Evolutionary conservation across 2,888 invertebrate species (phyloP).

Genomic region (Stenurella melanura): DNA sequence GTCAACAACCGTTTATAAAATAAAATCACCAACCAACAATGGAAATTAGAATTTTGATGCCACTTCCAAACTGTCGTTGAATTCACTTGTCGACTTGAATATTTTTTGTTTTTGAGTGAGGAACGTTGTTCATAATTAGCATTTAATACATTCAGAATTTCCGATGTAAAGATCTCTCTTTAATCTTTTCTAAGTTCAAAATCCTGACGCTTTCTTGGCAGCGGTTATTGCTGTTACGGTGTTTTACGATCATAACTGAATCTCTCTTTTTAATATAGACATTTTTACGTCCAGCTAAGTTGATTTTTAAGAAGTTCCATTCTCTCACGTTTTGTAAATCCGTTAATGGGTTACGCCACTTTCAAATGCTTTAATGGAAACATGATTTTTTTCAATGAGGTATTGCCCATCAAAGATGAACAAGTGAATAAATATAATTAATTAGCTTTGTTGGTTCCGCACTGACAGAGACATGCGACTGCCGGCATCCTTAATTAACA

Average conservation of each 20-base stretch:
- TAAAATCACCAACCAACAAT: too few relatives aligned
- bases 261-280: not conserved
- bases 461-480: conserved; percentile 50
- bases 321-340: conserved; percentile 29
- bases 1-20: too few relatives aligned
- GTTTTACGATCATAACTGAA: not conserved
- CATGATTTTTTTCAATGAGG: conserved; percentile 31
- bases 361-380: conserved; percentile 28
- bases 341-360: conserved; percentile 31
- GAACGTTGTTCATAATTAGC: too few relatives aligned
- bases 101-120: too few relatives aligned
- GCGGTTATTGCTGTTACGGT: not conserved
- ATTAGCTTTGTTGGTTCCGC: conserved; percentile 56
- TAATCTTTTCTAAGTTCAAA: not conserved
- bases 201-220: not conserved
- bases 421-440: conserved; percentile 56
- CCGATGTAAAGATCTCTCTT: too few relatives aligned
- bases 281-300: conserved; percentile 9
- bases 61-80: too few relatives aligned
- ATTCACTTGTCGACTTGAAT: too few relatives aligned
- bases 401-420: conserved; percentile 33
- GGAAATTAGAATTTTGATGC: too few relatives aligned
- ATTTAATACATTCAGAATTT: too few relatives aligned
- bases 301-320: conserved; percentile 18
- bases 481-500: conserved; percentile 53